phyloP scores from a whole-genome alignment of 2,888 invertebrate species.

The Parnassius apollo region DNA sequence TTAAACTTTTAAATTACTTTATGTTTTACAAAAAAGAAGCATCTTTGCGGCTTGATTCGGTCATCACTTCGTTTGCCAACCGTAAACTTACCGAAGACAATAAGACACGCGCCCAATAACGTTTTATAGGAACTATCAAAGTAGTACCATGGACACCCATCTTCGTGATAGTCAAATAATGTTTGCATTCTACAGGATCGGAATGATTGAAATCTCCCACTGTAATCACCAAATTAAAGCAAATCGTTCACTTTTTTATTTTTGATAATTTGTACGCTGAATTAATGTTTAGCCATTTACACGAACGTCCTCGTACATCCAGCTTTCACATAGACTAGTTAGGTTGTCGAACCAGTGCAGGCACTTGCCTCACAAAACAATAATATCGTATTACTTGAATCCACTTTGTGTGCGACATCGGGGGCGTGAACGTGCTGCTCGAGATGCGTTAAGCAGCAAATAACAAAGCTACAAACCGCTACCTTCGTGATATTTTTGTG shows the following conservation, averaged over 20 bases:
- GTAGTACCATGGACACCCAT: slow-evolving; percentile 78
- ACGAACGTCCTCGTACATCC: slow-evolving; percentile 66
- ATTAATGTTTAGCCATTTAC: slow-evolving; percentile 39
- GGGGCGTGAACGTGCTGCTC: slow-evolving; percentile 54
- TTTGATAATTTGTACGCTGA: slow-evolving; percentile 43
- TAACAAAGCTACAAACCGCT: slow-evolving; percentile 19
- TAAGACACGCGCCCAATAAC: slow-evolving; percentile 74
- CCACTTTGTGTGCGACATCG: slow-evolving; percentile 62
- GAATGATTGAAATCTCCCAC: slow-evolving; percentile 38
- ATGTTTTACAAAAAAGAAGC: not conserved
- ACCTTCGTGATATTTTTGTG: slow-evolving; percentile 2
- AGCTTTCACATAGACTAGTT: slow-evolving; percentile 67
- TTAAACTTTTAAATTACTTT: not conserved
- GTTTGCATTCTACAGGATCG: slow-evolving; percentile 50
- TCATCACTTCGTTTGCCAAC: not conserved
- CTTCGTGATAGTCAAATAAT: slow-evolving; percentile 63
- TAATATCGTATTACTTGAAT: slow-evolving; percentile 58
- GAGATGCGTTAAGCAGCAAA: slow-evolving; percentile 29
- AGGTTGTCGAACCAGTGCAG: slow-evolving; percentile 65
- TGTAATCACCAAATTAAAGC: slow-evolving; percentile 51
- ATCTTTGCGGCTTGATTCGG: not conserved
- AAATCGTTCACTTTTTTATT: slow-evolving; percentile 32
- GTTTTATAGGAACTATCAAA: slow-evolving; percentile 79
- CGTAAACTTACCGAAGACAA: slow-evolving; percentile 73
- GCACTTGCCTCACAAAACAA: slow-evolving; percentile 53